Evolutionary conservation across 2,888 invertebrate genomes (phyloP).

Genomic region (Apamea anceps): DNA sequence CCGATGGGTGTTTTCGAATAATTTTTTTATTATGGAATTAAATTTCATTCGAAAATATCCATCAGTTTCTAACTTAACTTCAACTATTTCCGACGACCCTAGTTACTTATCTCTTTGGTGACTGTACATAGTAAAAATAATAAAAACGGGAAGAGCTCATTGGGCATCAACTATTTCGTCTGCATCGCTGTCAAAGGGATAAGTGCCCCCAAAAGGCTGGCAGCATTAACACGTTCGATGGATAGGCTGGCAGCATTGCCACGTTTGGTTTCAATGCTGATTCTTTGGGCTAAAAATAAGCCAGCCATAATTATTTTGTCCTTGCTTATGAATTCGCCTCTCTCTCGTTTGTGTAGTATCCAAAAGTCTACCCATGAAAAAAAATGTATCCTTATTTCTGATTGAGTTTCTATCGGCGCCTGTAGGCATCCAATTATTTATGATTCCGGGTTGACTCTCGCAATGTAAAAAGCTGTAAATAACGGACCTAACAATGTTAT

Average conservation of each 20-base stretch:
- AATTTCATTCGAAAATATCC: no score
- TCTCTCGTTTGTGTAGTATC: not conserved
- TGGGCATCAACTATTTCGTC: not conserved
- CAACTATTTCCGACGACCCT: no score
- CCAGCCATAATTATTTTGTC: not conserved
- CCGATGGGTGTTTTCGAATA: no score
- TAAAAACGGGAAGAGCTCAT: not conserved
- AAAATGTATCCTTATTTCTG: not conserved
- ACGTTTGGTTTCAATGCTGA: not conserved
- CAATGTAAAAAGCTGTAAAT: not conserved
- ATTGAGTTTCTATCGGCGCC: constrained; percentile 5
- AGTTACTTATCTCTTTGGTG: no score
- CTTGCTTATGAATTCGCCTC: not conserved
- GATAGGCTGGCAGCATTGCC: not conserved
- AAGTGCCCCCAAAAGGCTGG: not conserved
- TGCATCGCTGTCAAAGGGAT: not conserved
- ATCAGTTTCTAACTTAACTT: no score
- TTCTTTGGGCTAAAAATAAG: not conserved
- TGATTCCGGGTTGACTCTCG: constrained; percentile 9
- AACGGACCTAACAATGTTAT: not conserved
- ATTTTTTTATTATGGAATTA: no score
- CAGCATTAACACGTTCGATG: no score
- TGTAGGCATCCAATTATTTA: constrained; percentile 6
- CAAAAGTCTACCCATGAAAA: not conserved
- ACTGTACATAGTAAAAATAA: no score